Conservation (phyloP, 2,797 vertebrate genomes). For the Sebastes variabilis region DNA sequence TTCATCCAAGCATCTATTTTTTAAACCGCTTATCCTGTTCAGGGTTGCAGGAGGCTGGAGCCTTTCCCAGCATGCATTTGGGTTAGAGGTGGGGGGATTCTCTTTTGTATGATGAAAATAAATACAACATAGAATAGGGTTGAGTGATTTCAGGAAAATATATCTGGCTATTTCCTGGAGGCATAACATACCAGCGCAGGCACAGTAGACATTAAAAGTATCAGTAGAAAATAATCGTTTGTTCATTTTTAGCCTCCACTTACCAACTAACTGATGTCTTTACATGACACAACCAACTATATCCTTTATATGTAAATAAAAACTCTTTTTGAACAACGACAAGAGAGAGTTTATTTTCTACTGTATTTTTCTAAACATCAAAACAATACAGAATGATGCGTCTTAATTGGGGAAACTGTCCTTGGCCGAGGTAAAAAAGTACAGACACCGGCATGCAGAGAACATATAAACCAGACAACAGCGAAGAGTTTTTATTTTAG, state of each 20-base stretch:
- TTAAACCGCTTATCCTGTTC: conserved; percentile 56
- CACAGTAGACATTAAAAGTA: background rate
- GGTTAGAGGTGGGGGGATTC: conserved; percentile 20
- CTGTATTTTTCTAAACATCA: background rate
- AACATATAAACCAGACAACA: background rate
- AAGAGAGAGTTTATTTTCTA: background rate
- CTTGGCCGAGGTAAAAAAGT: background rate
- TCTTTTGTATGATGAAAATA: conserved; percentile 16
- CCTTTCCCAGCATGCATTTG: conserved; percentile 36
- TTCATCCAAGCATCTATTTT: conserved; percentile 50
- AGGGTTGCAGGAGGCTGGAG: conserved; percentile 29
- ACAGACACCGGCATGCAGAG: too few relatives aligned
- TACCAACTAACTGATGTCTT: background rate
- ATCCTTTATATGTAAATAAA: background rate
- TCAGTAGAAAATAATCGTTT: background rate
- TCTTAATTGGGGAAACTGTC: background rate
- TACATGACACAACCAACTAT: background rate
- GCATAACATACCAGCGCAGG: background rate
- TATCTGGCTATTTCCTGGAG: background rate
- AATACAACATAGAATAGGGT: conserved; percentile 9
- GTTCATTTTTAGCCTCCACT: background rate
- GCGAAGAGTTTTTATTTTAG: background rate
- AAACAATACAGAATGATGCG: background rate
- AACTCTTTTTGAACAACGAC: background rate
- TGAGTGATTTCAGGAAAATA: background rate